A percentile compares a stretch with the other conserved stretches of the same genome.
Evolutionary conservation across 2,888 invertebrate species (phyloP).

Genomic region (Maniola hyperantus): DNA sequence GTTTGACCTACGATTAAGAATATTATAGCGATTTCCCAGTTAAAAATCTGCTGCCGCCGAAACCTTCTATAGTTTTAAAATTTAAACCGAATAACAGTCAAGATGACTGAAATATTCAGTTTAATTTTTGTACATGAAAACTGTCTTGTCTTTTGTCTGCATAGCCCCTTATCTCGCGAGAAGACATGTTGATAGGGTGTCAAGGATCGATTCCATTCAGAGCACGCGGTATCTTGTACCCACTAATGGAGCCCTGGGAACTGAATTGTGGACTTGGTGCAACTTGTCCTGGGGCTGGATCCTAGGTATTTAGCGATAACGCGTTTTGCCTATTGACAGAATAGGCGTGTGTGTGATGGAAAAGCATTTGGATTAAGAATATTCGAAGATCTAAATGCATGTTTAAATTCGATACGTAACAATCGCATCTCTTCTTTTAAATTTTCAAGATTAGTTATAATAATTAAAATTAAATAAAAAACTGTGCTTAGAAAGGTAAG

Average conservation of each 20-base stretch:
- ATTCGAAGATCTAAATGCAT: too few relatives aligned
- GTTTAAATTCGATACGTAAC: too few relatives aligned
- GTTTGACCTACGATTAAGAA: too few relatives aligned
- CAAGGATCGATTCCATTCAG: constrained; percentile 58
- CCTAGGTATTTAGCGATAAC: constrained; percentile 29
- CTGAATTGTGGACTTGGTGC: constrained; percentile 32
- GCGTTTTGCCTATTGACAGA: constrained; percentile 26
- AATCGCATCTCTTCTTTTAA: not conserved
- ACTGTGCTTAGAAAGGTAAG: not conserved
- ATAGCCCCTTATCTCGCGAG: constrained; percentile 12
- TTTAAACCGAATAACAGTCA: too few relatives aligned
- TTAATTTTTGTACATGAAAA: not conserved
- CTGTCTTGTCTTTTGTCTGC: constrained; percentile 17
- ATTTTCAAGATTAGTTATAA: too few relatives aligned
- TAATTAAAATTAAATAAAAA: too few relatives aligned
- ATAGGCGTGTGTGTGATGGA: constrained; percentile 7
- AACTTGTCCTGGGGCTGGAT: constrained; percentile 30
- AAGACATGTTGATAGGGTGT: constrained; percentile 59
- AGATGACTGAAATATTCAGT: too few relatives aligned
- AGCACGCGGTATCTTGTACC: constrained; percentile 57
- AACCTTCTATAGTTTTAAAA: too few relatives aligned
- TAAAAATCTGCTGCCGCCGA: too few relatives aligned
- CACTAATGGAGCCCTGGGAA: constrained; percentile 73
- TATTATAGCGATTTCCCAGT: too few relatives aligned
- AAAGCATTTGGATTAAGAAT: constrained; percentile 11